These are phyloP conservation scores for Rapana venosa DNA, from an alignment of 2,888 invertebrate genomes.

Conservation along the genomic window DNA sequence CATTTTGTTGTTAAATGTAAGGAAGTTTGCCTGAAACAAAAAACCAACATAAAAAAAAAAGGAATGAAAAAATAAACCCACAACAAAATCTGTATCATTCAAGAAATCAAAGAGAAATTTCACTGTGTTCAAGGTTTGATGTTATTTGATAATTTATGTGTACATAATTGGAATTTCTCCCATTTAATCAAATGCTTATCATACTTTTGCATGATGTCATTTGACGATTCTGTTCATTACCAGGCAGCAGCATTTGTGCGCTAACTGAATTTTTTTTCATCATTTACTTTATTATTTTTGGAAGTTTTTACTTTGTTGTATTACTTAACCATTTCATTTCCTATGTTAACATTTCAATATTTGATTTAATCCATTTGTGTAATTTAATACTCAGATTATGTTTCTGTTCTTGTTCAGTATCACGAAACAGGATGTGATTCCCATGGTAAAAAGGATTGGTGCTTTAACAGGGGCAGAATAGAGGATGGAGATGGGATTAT, in stretches of 20 bases:
- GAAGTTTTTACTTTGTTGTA: not conserved
- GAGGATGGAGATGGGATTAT: too few species aligned
- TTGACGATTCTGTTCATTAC: not conserved
- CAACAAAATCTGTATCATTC: not conserved
- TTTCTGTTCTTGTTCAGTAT: not conserved
- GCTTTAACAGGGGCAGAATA: too few species aligned
- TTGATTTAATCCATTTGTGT: not conserved
- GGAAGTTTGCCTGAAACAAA: not conserved
- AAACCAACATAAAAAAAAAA: not conserved
- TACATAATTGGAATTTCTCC: not conserved
- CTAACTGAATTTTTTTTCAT: not conserved
- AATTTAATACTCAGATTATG: not conserved
- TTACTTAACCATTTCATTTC: too few species aligned
- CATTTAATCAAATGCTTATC: not conserved
- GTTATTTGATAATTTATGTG: not conserved
- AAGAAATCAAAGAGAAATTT: conserved; percentile 21
- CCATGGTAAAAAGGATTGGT: not conserved
- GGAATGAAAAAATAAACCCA: not conserved
- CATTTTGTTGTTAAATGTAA: not conserved
- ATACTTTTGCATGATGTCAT: not conserved
- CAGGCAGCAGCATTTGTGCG: conserved; percentile 17
- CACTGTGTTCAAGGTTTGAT: conserved; percentile 33
- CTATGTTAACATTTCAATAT: not conserved
- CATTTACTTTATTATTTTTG: too few species aligned
- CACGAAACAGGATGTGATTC: not conserved